These are phyloP conservation scores for Ectobius pallidus DNA, from an alignment of 2,888 invertebrate species.

Conservation along the genomic window DNA sequence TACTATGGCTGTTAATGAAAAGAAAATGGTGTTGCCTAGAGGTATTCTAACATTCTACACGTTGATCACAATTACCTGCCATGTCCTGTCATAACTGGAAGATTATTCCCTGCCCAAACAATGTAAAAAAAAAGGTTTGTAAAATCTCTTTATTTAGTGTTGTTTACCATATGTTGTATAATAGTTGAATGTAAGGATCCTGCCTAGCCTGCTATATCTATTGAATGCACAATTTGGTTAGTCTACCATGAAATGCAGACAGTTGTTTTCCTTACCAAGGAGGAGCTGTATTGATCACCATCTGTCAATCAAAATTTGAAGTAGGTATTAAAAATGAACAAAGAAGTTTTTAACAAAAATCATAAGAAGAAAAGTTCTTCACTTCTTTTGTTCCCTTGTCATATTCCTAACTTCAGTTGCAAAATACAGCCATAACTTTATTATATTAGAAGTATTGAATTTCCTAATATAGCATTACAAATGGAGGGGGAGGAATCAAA, in stretches of 20 bases:
- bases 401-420: constrained; percentile 19
- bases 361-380: background rate
- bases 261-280: background rate
- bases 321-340: constrained; percentile 5
- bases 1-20: too few species aligned
- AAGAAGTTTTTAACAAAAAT: constrained; percentile 10
- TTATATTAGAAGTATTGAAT: constrained; percentile 12
- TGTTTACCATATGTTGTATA: constrained; percentile 1
- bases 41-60: background rate
- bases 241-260: constrained; percentile 4
- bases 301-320: constrained; percentile 35
- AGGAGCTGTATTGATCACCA: constrained; percentile 17
- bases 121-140: background rate
- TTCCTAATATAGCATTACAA: background rate
- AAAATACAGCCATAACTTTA: background rate
- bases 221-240: constrained; percentile 7
- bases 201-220: background rate
- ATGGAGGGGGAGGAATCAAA: constrained; percentile 25
- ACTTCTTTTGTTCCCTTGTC: constrained; percentile 30
- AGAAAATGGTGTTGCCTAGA: background rate
- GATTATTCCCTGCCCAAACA: constrained; percentile 9
- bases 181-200: background rate
- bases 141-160: constrained; percentile 15
- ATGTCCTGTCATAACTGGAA: background rate
- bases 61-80: background rate